Evolutionary conservation across 2,113 vertebrate genomes (phyloP), one percentile per base, ranked within the genome.

Genomic region (Platichthys flesus): DNA sequence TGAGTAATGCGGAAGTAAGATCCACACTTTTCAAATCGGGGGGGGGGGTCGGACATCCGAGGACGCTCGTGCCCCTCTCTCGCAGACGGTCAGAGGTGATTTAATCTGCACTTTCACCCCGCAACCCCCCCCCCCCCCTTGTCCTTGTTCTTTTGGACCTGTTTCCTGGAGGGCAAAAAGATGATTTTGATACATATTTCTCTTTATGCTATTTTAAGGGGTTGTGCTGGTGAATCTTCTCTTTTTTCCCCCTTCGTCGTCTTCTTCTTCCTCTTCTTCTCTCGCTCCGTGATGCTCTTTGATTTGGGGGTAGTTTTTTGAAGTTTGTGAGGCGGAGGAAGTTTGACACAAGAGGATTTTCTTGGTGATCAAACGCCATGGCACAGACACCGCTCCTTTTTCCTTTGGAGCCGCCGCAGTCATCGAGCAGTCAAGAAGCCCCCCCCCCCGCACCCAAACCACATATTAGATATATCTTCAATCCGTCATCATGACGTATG

Each of bases 111-210:
- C 71, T 74, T 76, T 85, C 66, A 75, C 71, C 21, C 61, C 6
- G 26, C 42, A 26, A 9, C 57, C 57, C 57, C 35, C 20, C 13
- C 21, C 0, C 57, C 15, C 28, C 37, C 59, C 20, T 20, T 56
- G 21, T 21, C 18, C 63, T 77, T 75, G 64, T 86, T 84, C 76
- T 75, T 84, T 64, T 76, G 80, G 67, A 67, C 88, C 67, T 79
- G 81, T 81, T 84, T 87, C 81, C 72, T 62, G 78, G 76, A 82
- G 70, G 40, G 40, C 13, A 63, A 65, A 82, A 85, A 80, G 31
- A 84, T 78, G 71, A 85, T 89, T 89, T 89, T 86, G 76, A 78
- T 84, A 51, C 78, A 64, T 85, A 81, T 88, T 89, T 82, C 87
- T 85, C 81, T 84, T 78, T 72, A 78, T 82, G 78, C 79, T 89